Conservation (phyloP, 2,888 invertebrate species). For the Tenthredo mesomela region DNA sequence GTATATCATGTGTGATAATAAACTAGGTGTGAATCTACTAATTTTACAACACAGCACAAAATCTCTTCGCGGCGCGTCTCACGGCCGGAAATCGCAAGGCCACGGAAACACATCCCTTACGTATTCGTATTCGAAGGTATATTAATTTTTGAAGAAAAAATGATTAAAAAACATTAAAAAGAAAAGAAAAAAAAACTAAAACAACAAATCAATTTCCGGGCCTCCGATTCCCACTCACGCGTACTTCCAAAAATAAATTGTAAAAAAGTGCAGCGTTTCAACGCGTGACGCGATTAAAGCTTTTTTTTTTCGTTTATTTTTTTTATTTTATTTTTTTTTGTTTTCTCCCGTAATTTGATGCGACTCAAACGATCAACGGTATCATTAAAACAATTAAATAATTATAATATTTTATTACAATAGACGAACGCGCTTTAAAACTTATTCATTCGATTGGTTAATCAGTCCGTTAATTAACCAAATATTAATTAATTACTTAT, state of each 20-base stretch:
- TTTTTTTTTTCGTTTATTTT: conserved; percentile 23
- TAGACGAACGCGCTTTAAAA: neutral
- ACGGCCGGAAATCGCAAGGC: conserved; percentile 53
- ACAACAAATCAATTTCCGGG: conserved; percentile 35
- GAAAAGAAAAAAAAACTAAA: neutral
- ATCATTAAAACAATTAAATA: neutral
- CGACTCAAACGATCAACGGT: neutral
- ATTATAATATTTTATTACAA: neutral
- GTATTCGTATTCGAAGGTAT: neutral
- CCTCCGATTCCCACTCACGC: neutral
- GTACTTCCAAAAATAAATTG: neutral
- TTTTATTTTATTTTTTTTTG: neutral
- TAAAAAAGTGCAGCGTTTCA: conserved; percentile 4
- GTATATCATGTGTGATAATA: conserved; percentile 71
- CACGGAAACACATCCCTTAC: neutral
- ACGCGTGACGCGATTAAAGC: conserved; percentile 44
- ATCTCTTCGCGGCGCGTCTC: conserved; percentile 72
- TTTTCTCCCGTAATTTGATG: neutral
- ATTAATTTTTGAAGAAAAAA: neutral
- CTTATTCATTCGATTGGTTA: conserved; percentile 3
- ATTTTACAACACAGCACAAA: conserved; percentile 78
- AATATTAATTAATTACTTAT: neutral
- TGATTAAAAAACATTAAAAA: neutral
- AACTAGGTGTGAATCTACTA: conserved; percentile 74
- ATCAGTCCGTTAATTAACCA: conserved; percentile 3